phyloP scores from a whole-genome alignment of 2,888 invertebrate species.

The Dromius quadrimaculatus region DNA sequence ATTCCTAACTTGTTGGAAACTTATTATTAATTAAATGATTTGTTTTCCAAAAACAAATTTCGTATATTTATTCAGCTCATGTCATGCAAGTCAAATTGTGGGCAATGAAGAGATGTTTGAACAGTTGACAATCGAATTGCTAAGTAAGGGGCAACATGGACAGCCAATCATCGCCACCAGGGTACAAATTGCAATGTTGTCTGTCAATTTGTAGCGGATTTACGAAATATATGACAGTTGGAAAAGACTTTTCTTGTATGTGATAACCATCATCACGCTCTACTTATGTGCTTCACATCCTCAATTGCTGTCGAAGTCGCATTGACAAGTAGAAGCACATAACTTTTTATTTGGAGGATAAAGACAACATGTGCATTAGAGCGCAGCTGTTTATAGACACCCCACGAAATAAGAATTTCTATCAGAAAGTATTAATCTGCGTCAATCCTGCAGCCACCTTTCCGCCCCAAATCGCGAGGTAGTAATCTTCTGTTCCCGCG shows the following conservation, averaged over 20 bases:
- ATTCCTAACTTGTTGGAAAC: no score
- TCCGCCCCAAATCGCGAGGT: background rate
- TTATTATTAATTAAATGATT: no score
- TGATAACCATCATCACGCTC: background rate
- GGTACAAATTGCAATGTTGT: slow-evolving; percentile 46
- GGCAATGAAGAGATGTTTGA: no score
- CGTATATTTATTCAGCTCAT: no score
- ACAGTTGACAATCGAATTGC: slow-evolving; percentile 42
- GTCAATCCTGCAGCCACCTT: slow-evolving; percentile 17
- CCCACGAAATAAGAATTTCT: slow-evolving; percentile 29
- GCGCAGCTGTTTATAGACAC: background rate
- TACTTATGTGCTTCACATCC: background rate
- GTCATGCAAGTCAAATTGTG: no score
- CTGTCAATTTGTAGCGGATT: slow-evolving; percentile 43
- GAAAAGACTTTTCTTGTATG: background rate
- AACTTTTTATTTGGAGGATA: background rate
- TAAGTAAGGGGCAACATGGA: slow-evolving; percentile 43
- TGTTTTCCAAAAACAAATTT: no score
- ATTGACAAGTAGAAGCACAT: background rate
- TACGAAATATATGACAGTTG: slow-evolving; percentile 36
- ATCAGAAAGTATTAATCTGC: slow-evolving; percentile 39
- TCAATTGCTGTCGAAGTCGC: background rate
- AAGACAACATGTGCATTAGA: background rate
- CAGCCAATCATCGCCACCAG: slow-evolving; percentile 41
- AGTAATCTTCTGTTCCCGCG: slow-evolving; percentile 23